A percentile compares a stretch with the other conserved stretches of the same genome.
These are phyloP conservation scores for Mercenaria mercenaria DNA, from an alignment of 1,140 invertebrate genomes.

Conservation along the genomic window DNA sequence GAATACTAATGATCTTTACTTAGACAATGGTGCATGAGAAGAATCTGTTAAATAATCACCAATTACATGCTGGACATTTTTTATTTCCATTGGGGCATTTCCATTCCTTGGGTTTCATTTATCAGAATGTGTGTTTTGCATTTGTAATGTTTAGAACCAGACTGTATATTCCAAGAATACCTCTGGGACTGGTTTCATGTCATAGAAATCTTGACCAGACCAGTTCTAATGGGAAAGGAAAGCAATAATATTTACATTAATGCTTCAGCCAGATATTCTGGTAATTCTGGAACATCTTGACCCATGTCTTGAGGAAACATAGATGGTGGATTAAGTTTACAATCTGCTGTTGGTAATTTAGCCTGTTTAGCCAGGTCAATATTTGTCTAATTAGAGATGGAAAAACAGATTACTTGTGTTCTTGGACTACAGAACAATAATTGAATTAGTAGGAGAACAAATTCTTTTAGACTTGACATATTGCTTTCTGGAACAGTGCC, in stretches of 20 bases:
- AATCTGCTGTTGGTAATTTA: neutral
- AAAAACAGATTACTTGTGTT: neutral
- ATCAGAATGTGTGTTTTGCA: neutral
- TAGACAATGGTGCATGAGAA: neutral
- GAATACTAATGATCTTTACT: neutral
- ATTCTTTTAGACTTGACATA: neutral
- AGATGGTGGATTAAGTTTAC: neutral
- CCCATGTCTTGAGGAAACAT: neutral
- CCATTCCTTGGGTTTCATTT: neutral
- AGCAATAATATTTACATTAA: conserved; percentile 65
- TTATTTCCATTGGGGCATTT: conserved; percentile 42
- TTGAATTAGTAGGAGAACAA: conserved; percentile 18
- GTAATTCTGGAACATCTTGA: conserved; percentile 28
- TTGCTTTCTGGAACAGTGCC: neutral
- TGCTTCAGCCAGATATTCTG: neutral
- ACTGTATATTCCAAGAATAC: conserved; percentile 28
- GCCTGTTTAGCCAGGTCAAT: neutral
- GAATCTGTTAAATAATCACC: conserved; percentile 16
- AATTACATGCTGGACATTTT: neutral
- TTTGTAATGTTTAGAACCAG: conserved; percentile 5
- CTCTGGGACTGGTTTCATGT: neutral
- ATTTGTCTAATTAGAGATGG: conserved; percentile 25
- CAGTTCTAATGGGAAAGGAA: conserved; percentile 19
- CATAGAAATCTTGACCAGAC: conserved; percentile 54
- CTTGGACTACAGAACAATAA: neutral